Conservation (phyloP, 2,888 invertebrate species). For the Rhabditoides inermis region DNA sequence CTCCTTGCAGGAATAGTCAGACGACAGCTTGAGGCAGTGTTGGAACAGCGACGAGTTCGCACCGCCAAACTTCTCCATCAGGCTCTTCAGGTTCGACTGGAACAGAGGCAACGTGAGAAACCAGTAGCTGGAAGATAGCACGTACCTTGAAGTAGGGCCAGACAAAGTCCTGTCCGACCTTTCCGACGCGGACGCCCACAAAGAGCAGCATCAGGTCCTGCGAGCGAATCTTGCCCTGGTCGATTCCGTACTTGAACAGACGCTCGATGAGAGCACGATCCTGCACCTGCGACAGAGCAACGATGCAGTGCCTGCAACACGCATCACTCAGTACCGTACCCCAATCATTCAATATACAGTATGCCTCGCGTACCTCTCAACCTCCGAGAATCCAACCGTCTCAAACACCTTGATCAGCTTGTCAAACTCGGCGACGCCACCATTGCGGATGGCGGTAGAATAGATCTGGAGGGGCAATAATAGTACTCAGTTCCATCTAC, state of each 20-base stretch:
- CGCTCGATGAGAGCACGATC: slow-evolving; percentile 19
- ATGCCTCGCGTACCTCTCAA: no score
- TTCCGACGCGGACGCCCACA: slow-evolving; percentile 18
- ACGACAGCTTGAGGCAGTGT: slow-evolving; percentile 12
- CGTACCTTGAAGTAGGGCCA: slow-evolving; percentile 41
- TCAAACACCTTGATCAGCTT: slow-evolving; percentile 33
- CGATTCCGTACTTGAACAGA: slow-evolving; percentile 39
- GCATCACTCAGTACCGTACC: no score
- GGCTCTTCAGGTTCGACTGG: slow-evolving; percentile 24
- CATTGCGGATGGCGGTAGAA: slow-evolving; percentile 29
- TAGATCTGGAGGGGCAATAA: slow-evolving; percentile 19
- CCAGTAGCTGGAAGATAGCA: neutral
- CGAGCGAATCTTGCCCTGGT: slow-evolving; percentile 39
- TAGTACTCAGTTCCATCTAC: neutral
- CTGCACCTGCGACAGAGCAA: slow-evolving; percentile 32
- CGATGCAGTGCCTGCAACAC: slow-evolving; percentile 25
- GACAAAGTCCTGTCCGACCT: slow-evolving; percentile 30
- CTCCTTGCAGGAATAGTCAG: slow-evolving; percentile 16
- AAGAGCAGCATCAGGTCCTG: slow-evolving; percentile 38
- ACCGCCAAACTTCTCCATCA: slow-evolving; percentile 38
- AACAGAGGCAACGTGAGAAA: no score
- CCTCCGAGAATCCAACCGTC: slow-evolving; percentile 35
- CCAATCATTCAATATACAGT: no score
- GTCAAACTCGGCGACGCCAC: slow-evolving; percentile 22
- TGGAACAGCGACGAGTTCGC: slow-evolving; percentile 45